These are phyloP conservation scores for Hyposoter dolosus DNA, from an alignment of 2,888 invertebrate species.

Conservation along the genomic window DNA sequence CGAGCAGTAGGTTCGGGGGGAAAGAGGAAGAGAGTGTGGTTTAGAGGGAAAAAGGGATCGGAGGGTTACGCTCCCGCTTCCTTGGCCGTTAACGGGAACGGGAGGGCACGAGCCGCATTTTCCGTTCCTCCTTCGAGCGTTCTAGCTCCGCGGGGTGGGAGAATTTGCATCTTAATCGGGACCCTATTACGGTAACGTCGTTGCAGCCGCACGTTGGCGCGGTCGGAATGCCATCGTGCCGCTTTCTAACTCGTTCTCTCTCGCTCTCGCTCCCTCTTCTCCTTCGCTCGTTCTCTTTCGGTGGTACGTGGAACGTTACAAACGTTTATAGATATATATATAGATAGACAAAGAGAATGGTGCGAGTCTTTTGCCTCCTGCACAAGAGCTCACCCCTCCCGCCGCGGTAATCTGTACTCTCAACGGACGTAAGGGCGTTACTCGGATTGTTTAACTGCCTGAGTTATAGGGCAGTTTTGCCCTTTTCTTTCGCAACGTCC, in stretches of 20 bases:
- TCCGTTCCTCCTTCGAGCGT: slow-evolving; percentile 46
- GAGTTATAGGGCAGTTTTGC: neutral
- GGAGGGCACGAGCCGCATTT: slow-evolving; percentile 46
- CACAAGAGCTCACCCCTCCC: slow-evolving; percentile 19
- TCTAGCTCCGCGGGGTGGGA: slow-evolving; percentile 68
- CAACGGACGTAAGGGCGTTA: slow-evolving; percentile 6
- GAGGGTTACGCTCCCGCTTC: slow-evolving; percentile 21
- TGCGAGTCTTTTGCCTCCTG: slow-evolving; percentile 34
- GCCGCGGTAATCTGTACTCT: neutral
- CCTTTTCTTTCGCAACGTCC: neutral
- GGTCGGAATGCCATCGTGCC: slow-evolving; percentile 67
- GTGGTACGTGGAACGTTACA: slow-evolving; percentile 65
- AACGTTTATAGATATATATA: slow-evolving; percentile 56
- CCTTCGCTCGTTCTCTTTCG: neutral
- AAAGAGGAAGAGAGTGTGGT: slow-evolving; percentile 11
- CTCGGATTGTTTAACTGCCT: neutral
- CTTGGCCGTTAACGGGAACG: slow-evolving; percentile 33
- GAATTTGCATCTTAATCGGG: slow-evolving; percentile 84
- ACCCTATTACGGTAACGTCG: slow-evolving; percentile 82
- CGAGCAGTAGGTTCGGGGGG: slow-evolving; percentile 2
- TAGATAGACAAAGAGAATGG: slow-evolving; percentile 8
- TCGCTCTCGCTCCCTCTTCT: slow-evolving; percentile 8
- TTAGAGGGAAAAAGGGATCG: neutral
- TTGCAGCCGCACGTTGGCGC: slow-evolving; percentile 75
- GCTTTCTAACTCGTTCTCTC: slow-evolving; percentile 12